These are phyloP conservation scores for Cydia pomonella DNA, from an alignment of 1,140 invertebrate species.

Conservation along the genomic window DNA sequence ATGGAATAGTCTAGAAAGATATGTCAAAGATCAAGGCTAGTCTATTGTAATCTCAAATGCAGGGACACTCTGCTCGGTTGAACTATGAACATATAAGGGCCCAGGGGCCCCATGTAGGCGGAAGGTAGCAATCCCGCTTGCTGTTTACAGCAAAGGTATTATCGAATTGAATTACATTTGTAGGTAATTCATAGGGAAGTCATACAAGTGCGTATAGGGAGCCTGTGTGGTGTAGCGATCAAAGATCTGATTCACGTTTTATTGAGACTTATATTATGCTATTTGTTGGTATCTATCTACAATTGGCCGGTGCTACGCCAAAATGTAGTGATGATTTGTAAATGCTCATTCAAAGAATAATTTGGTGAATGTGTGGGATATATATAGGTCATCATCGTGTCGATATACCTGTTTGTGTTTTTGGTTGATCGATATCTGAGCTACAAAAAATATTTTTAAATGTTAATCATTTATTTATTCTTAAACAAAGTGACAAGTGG, in stretches of 20 bases:
- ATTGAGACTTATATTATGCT: background rate
- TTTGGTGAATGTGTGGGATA: background rate
- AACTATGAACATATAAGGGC: slow-evolving; percentile 42
- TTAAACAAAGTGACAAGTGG: background rate
- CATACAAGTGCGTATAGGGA: slow-evolving; percentile 1
- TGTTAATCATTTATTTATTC: background rate
- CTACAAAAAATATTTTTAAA: background rate
- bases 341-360: background rate
- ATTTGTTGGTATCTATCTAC: background rate
- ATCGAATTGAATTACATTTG: slow-evolving; percentile 55
- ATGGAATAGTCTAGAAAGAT: slow-evolving; percentile 7
- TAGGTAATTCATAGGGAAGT: slow-evolving; percentile 35
- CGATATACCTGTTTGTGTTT: too few relatives aligned
- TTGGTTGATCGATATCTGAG: too few relatives aligned
- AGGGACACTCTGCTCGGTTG: background rate
- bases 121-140: slow-evolving; percentile 54
- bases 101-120: slow-evolving; percentile 49
- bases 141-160: slow-evolving; percentile 54
- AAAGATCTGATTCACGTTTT: background rate
- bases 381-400: too few relatives aligned
- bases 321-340: background rate
- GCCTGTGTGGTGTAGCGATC: background rate
- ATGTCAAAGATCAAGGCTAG: slow-evolving; percentile 13
- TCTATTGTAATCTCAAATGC: slow-evolving; percentile 22
- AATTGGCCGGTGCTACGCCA: background rate